These are phyloP conservation scores for Diogma glabrata DNA, from an alignment of 2,888 invertebrate genomes.

Conservation along the genomic window DNA sequence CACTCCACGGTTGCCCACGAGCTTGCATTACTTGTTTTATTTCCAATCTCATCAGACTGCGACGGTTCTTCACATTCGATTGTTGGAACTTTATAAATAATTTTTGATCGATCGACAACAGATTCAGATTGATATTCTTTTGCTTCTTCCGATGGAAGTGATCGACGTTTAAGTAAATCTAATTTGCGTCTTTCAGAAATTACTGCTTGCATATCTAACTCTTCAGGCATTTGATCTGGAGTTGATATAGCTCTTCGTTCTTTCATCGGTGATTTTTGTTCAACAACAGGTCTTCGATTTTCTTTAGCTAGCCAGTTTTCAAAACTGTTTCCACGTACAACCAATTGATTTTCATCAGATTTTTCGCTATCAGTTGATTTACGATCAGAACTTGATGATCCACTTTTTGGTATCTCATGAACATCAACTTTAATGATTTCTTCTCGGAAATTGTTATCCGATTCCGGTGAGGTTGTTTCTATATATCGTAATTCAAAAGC, in stretches of 20 bases:
- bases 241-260: conserved; percentile 16
- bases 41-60: conserved; percentile 26
- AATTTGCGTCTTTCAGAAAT: conserved; percentile 48
- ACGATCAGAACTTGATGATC: conserved; percentile 16
- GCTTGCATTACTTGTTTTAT: conserved; percentile 52
- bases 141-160: conserved; percentile 33
- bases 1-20: conserved; percentile 58
- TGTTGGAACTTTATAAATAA: conserved; percentile 46
- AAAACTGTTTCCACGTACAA: conserved; percentile 33
- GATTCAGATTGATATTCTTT: conserved; percentile 41
- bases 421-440: conserved; percentile 33
- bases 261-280: neutral
- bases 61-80: conserved; percentile 37
- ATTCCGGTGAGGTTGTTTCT: conserved; percentile 32
- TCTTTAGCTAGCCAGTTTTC: conserved; percentile 38
- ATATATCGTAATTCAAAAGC: conserved; percentile 38
- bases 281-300: conserved; percentile 25
- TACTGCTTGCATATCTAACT: conserved; percentile 47
- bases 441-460: conserved; percentile 40
- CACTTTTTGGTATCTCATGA: conserved; percentile 21
- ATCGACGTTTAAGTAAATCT: conserved; percentile 46
- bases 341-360: conserved; percentile 29
- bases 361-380: conserved; percentile 23
- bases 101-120: conserved; percentile 56
- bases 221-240: conserved; percentile 29